Base-by-base conservation (phyloP, 2,888 invertebrate genomes). In the Pyrrhia umbra region DNA sequence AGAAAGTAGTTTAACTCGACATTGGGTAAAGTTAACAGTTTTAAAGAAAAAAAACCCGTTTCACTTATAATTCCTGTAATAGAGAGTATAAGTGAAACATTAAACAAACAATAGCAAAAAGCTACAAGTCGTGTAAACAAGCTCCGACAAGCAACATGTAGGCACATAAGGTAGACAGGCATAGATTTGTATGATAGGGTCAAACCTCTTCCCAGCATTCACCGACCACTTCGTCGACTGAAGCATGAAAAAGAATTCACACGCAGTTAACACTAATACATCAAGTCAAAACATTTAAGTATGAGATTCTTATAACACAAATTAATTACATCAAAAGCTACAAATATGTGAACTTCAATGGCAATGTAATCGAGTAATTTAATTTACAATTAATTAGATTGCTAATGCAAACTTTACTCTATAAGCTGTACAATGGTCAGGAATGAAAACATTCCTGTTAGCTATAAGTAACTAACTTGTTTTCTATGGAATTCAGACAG, bases 191-290 rank as follows among this genome's bases (percentile, higher is more conserved):
- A 86, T 85, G 80, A 82, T 74, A 83, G 83, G 85, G 69, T 85
- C 94, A 92, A 94, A 95, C 94, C 94, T 95, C 93, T 60, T 92
- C 92, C 75, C 89, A 90, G 85, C 89, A 88, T 79, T 92, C 93
- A 85, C 88, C 88, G 70, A 86, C 81, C 84, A 90, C 92, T 88
- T 94, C 94, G 88, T 95, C 94, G 83, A 95, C 95, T 95, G 94
- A 82, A 87, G 94, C 95, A 93, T 95, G 94, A 84, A 94, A 94
- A 90, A 72, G 68, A 80, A 80, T 78, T 77, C 66, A 78, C 67
- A 80, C 67, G 67, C 43, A 68, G 54, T 77, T 80, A 76, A 63
- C 61, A 70, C 71, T 63, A 51, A 71, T 30, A 62, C 57, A 59
- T 18, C 25, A 60, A 50, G 20, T 34, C 20, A 55, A 34, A 25